phyloP scores from a whole-genome alignment of 2,888 invertebrate genomes.

The Campoletis raptor region DNA sequence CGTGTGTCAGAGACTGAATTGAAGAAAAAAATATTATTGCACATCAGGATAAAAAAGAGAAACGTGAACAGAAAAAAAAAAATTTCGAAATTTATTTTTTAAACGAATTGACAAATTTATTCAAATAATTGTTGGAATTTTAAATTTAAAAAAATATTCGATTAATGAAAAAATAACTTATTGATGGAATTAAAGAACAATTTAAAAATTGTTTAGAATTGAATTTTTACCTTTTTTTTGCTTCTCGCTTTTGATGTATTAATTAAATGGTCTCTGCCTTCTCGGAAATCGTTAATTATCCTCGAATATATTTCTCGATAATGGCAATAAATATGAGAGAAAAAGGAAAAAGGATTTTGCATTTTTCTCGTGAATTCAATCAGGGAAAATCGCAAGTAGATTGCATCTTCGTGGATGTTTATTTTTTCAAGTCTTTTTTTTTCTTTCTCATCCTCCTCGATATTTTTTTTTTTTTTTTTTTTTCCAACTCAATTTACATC shows the following conservation, averaged over 20 bases:
- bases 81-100: too few relatives aligned
- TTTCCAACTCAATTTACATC: not conserved
- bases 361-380: not conserved
- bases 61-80: too few relatives aligned
- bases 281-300: constrained; percentile 35
- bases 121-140: too few relatives aligned
- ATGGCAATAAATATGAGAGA: not conserved
- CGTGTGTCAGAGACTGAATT: not conserved
- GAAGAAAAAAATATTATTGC: not conserved
- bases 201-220: not conserved
- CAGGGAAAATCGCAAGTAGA: not conserved
- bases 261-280: constrained; percentile 17
- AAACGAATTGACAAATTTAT: too few relatives aligned
- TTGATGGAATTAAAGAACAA: not conserved
- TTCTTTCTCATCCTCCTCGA: not conserved
- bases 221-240: not conserved
- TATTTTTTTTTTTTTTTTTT: too few relatives aligned
- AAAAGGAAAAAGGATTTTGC: not conserved
- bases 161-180: not conserved
- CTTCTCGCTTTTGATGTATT: constrained; percentile 8
- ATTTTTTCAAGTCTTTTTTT: not conserved
- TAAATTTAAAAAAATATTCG: too few relatives aligned
- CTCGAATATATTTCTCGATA: not conserved
- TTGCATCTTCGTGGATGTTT: not conserved
- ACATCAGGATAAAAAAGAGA: not conserved